Conservation (phyloP, 2,888 invertebrate species). For the Opisthograptis luteolata region DNA sequence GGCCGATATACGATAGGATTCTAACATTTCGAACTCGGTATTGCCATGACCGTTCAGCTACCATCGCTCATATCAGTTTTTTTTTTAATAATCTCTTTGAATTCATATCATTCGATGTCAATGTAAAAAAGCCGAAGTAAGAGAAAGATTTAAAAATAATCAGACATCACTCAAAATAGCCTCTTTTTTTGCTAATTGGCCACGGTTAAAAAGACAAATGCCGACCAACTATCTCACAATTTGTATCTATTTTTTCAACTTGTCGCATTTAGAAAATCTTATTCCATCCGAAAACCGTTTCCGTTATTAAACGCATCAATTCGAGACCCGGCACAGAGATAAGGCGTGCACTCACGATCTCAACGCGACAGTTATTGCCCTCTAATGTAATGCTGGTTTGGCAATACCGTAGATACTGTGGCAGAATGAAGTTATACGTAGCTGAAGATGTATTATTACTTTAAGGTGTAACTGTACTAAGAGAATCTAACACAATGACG, state of each 20-base stretch:
- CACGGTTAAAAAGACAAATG: no score
- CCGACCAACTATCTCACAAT: neutral
- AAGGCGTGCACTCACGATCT: constrained; percentile 71
- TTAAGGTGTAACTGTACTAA: constrained; percentile 5
- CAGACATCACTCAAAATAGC: no score
- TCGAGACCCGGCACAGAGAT: constrained; percentile 64
- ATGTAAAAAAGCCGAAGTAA: no score
- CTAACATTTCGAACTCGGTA: no score
- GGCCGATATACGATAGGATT: no score
- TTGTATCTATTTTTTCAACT: neutral
- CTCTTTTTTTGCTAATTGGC: no score
- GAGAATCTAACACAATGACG: no score
- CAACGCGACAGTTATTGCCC: constrained; percentile 64
- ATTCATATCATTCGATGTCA: no score
- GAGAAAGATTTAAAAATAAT: no score
- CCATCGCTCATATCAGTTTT: no score
- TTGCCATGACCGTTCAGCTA: no score
- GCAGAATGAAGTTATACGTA: constrained; percentile 16
- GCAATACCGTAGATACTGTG: constrained; percentile 44
- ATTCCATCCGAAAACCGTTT: constrained; percentile 55
- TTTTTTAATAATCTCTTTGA: no score
- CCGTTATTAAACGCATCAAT: constrained; percentile 77
- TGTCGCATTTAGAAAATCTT: constrained; percentile 46
- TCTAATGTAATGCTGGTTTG: constrained; percentile 64
- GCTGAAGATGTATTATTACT: constrained; percentile 1